These are phyloP conservation scores for Apis mellifera DNA, from an alignment of 1,140 invertebrate species.

Conservation along the genomic window DNA sequence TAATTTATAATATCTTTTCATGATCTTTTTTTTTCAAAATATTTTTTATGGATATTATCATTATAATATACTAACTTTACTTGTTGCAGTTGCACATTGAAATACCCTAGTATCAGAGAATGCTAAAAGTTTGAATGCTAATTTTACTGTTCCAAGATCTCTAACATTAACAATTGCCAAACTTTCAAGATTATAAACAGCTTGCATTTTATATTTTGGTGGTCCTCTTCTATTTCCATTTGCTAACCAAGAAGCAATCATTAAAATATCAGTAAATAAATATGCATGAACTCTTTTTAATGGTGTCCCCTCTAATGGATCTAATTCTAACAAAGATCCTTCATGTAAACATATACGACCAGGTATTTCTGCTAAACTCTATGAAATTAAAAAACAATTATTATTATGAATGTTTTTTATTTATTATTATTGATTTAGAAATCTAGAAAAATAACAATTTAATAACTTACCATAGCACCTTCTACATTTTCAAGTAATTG, in stretches of 20 bases:
- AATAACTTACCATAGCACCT: conserved; percentile 86
- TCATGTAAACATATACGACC: conserved; percentile 91
- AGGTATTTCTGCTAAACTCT: conserved; percentile 89
- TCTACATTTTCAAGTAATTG: conserved; percentile 93
- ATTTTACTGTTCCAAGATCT: conserved; percentile 94
- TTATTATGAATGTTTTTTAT: neutral
- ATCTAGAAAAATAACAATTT: neutral
- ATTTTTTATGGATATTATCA: conserved; percentile 5
- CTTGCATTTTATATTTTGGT: conserved; percentile 94
- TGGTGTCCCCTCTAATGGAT: conserved; percentile 91
- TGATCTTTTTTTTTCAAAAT: neutral
- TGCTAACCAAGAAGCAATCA: conserved; percentile 84
- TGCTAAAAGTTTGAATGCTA: conserved; percentile 96
- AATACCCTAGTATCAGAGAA: conserved; percentile 97
- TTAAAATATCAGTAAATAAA: conserved; percentile 93
- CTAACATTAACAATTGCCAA: conserved; percentile 97
- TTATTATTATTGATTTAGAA: neutral
- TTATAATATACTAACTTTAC: conserved; percentile 83
- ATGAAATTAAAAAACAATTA: conserved; percentile 47
- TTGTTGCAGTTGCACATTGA: conserved; percentile 92
- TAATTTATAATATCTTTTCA: conserved; percentile 25
- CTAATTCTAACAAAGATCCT: conserved; percentile 94
- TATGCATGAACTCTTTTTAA: conserved; percentile 95
- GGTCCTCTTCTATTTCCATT: conserved; percentile 85
- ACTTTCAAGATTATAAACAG: conserved; percentile 94